Evolutionary conservation across 2,888 invertebrate species (phyloP).

Genomic region (Frankliniella fusca): DNA sequence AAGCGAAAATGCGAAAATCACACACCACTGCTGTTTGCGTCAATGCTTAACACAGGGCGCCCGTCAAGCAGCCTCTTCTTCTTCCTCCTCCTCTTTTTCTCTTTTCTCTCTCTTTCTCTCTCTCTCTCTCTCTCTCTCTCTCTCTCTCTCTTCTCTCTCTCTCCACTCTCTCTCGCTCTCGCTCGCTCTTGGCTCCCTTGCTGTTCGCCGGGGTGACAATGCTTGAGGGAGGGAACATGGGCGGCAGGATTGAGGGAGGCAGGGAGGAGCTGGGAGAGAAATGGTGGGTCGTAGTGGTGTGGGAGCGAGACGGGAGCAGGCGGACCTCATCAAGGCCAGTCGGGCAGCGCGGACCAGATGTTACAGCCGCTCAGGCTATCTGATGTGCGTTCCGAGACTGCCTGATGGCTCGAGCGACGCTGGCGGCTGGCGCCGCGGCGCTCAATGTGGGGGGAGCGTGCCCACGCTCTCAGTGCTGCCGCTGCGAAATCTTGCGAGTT

Average conservation of each 20-base stretch:
- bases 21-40: no score
- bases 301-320: no score
- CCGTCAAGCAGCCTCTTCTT: slow-evolving; percentile 36
- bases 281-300: no score
- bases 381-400: not conserved
- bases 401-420: slow-evolving; percentile 37
- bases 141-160: slow-evolving; percentile 28
- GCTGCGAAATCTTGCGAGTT: no score
- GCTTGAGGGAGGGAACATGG: no score
- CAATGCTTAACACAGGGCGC: no score
- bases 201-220: no score
- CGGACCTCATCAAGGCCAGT: no score
- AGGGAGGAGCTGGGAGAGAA: no score
- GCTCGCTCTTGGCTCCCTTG: not conserved
- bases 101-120: slow-evolving; percentile 29
- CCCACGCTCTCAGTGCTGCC: not conserved
- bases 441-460: no score
- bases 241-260: no score
- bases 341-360: not conserved
- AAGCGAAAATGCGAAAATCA: no score
- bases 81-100: slow-evolving; percentile 36
- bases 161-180: slow-evolving; percentile 18
- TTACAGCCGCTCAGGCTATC: not conserved
- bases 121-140: slow-evolving; percentile 29
- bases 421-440: slow-evolving; percentile 33